phyloP scores from a whole-genome alignment of 2,888 invertebrate species.

The Sphaeridia pumilis region DNA sequence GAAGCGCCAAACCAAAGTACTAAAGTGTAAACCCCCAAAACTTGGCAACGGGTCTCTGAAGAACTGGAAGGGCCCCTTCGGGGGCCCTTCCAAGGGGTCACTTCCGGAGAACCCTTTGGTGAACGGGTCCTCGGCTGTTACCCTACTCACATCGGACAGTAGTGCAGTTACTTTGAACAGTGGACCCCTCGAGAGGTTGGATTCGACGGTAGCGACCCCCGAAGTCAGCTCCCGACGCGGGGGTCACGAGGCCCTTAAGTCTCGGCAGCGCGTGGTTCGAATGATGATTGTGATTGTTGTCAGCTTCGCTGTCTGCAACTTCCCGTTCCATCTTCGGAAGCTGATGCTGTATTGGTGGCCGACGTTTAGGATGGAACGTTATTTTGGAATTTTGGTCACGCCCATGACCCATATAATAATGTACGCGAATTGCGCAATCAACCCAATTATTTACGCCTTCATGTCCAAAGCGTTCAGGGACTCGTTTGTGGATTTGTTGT shows the following conservation, averaged over 20 bases:
- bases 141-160: no score
- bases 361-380: conserved; percentile 56
- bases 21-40: no score
- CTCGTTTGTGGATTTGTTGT: conserved; percentile 68
- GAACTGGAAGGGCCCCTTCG: no score
- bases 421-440: conserved; percentile 80
- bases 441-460: conserved; percentile 81
- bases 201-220: background rate
- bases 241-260: conserved; percentile 50
- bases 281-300: conserved; percentile 79
- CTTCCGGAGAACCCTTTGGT: no score
- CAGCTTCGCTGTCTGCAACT: conserved; percentile 76
- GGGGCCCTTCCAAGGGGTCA: no score
- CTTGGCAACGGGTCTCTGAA: no score
- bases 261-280: conserved; percentile 71
- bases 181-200: no score
- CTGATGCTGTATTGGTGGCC: conserved; percentile 70
- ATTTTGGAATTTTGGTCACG: conserved; percentile 66
- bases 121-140: no score
- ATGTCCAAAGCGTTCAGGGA: conserved; percentile 68
- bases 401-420: conserved; percentile 72
- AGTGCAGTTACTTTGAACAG: no score
- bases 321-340: conserved; percentile 78
- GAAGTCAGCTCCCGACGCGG: background rate
- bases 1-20: no score